Evolutionary conservation across 92 coral and sea anemone species (phyloP).

Genomic region (Phenganax stokvisi): DNA sequence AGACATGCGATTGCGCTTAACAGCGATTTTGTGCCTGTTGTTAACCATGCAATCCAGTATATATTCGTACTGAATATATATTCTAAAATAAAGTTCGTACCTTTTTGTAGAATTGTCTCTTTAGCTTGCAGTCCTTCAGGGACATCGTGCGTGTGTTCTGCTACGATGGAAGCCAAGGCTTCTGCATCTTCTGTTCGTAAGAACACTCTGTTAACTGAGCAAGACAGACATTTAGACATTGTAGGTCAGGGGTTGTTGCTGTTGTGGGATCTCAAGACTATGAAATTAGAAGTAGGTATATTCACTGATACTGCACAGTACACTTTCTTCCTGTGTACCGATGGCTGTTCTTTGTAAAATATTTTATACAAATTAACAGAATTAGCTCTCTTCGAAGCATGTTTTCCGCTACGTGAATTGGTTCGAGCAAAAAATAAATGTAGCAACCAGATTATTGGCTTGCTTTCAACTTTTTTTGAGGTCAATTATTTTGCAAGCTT

Average conservation of each 20-base stretch:
- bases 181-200: constrained; percentile 42
- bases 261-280: constrained; percentile 86
- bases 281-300: constrained; percentile 69
- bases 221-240: constrained; percentile 11
- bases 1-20: no score
- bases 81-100: not conserved
- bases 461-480: no score
- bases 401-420: no score
- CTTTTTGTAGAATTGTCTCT: constrained; percentile 67
- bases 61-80: not conserved
- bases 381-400: no score
- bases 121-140: constrained; percentile 92
- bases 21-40: no score
- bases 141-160: constrained; percentile 81
- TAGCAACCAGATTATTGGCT: no score
- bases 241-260: constrained; percentile 61
- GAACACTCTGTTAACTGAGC: constrained; percentile 35
- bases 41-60: no score
- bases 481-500: no score
- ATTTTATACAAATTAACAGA: no score
- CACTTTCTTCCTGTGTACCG: not conserved
- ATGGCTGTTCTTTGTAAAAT: not conserved
- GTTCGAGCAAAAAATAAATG: no score
- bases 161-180: constrained; percentile 58
- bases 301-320: not conserved